phyloP scores from a whole-genome alignment of 2,888 invertebrate genomes.

The Philereme transversata region DNA sequence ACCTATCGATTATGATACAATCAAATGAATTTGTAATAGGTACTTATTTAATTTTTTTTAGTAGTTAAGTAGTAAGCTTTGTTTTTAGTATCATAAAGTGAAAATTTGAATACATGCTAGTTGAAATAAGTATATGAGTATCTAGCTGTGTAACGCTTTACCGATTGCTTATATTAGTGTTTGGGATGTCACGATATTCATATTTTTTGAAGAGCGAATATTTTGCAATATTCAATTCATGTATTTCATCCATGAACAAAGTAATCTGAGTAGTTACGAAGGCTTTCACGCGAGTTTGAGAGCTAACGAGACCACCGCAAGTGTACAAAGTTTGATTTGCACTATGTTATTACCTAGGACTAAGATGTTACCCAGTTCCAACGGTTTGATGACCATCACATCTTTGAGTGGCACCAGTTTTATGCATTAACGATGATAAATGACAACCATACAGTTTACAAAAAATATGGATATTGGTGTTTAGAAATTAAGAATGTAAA shows the following conservation, averaged over 20 bases:
- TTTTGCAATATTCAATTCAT: slow-evolving; percentile 28
- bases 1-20: too few relatives aligned
- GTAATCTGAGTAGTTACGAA: slow-evolving; percentile 36
- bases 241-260: slow-evolving; percentile 41
- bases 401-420: slow-evolving; percentile 49
- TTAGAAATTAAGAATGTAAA: slow-evolving; percentile 44
- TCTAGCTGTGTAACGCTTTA: slow-evolving; percentile 24
- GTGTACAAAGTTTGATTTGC: slow-evolving; percentile 65
- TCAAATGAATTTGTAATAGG: too few relatives aligned
- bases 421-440: slow-evolving; percentile 62
- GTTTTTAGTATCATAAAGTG: slow-evolving; percentile 2
- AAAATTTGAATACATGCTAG: not conserved
- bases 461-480: slow-evolving; percentile 82
- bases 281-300: slow-evolving; percentile 33
- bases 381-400: slow-evolving; percentile 48
- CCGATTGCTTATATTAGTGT: slow-evolving; percentile 37
- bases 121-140: not conserved
- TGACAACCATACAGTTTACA: slow-evolving; percentile 74
- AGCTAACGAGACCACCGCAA: slow-evolving; percentile 49
- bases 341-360: slow-evolving; percentile 59
- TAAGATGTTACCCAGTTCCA: slow-evolving; percentile 33
- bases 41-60: too few relatives aligned
- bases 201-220: slow-evolving; percentile 67
- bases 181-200: slow-evolving; percentile 68
- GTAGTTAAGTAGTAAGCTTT: too few relatives aligned